Evolutionary conservation across 2,888 invertebrate species (phyloP), one percentile per base, ranked within the genome.

Genomic region (Aromia moschata): DNA sequence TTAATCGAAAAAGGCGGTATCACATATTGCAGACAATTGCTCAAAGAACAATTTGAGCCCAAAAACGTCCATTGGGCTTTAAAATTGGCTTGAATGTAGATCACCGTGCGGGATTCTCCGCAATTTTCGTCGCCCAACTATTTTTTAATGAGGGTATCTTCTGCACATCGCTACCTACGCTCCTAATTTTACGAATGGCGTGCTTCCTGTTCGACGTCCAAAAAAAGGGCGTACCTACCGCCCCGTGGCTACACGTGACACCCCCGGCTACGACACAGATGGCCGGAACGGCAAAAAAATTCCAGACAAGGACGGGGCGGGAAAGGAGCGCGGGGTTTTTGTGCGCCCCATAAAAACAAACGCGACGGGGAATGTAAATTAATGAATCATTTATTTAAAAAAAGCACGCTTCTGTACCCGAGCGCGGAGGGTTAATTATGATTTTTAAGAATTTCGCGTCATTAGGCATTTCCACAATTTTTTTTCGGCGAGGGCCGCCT

Each of bases 381-480:
- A 52, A 41, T 52, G 52, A 52, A 52, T 52, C 52, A 52, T 52
- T 52, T 41, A 52, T 52, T 52, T 40, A 33, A 41, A 41, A 41
- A 52, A 52, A 41, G 52, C 33, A 12, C 40, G 41, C 41, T 52
- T 52, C 38, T n/a, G 51, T 15, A 31, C 14, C 30, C 9, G 41
- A 17, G 12, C 31, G 52, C 30, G 25, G 52, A 16, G 52, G 31
- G 40, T 52, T 52, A 52, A 52, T 52, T 41, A 31, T 31, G 52
- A 52, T 52, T 52, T 44, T 52, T 52, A 52, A 52, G 52, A 41
- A 52, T 52, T 37, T 15, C 14, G 16, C 17, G 41, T 17, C 41
- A 52, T 52, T 41, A 41, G 17, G 5, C 10, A 10, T 18, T 30
- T 41, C 52, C 33, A 41, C 41, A 30, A 52, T 31, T 31, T 25